Percentiles rank a stretch among this genome's conserved stretches.
These are phyloP conservation scores for Enteromius mattozi DNA, from an alignment of 2,797 vertebrate species.

Conservation along the genomic window DNA sequence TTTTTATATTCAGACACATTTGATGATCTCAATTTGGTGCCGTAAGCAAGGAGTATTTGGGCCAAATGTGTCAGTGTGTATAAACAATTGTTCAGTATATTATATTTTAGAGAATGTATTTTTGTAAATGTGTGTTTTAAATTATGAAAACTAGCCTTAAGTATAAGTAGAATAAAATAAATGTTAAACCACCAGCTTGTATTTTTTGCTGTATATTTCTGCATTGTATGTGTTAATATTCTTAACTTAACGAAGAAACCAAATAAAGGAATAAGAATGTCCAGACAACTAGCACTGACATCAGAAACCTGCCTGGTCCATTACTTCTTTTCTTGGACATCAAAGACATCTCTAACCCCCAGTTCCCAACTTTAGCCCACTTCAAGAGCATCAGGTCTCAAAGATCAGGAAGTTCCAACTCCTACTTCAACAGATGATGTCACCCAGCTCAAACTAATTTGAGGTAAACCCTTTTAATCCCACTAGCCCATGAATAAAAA, in stretches of 20 bases:
- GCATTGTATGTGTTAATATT: conserved; percentile 12
- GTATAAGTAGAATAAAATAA: conserved; percentile 67
- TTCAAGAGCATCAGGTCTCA: conserved; percentile 61
- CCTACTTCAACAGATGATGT: conserved; percentile 65
- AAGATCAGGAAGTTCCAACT: conserved; percentile 66
- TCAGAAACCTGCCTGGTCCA: not conserved
- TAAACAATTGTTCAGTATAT: conserved; percentile 70
- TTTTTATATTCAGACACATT: conserved; percentile 63
- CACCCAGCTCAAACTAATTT: conserved; percentile 53
- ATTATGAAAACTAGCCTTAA: conserved; percentile 78
- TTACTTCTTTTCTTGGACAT: conserved; percentile 70
- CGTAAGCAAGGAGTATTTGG: conserved; percentile 73
- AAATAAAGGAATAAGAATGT: not conserved
- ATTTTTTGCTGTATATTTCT: conserved; percentile 52
- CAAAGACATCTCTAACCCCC: conserved; percentile 67
- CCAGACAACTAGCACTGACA: not conserved
- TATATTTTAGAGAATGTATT: conserved; percentile 74
- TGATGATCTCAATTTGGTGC: conserved; percentile 67
- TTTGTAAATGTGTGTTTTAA: conserved; percentile 81
- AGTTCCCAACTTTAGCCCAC: conserved; percentile 42
- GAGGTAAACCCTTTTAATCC: conserved; percentile 41
- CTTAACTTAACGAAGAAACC: not conserved
- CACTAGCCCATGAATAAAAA: conserved; percentile 23
- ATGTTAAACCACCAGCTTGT: conserved; percentile 73
- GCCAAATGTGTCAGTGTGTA: conserved; percentile 55